phyloP scores from a whole-genome alignment of 2,888 invertebrate genomes.

The Caenorhabditis macrosperma region DNA sequence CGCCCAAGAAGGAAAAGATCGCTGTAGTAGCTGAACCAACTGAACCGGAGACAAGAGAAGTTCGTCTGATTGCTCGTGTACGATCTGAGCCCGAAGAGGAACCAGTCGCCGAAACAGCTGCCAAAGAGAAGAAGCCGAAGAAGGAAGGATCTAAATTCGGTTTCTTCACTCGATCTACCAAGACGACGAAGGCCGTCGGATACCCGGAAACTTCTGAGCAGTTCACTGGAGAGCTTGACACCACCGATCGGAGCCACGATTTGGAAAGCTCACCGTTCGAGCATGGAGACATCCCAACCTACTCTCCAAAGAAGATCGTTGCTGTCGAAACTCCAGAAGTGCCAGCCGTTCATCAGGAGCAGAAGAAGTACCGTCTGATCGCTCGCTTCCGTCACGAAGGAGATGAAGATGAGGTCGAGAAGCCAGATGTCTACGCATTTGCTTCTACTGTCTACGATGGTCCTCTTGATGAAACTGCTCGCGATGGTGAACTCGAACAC shows the following conservation, averaged over 20 bases:
- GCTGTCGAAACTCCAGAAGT: not conserved
- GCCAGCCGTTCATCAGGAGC: conserved; percentile 1
- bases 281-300: conserved; percentile 34
- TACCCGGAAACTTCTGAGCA: conserved; percentile 41
- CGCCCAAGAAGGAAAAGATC: conserved; percentile 27
- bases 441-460: conserved; percentile 58
- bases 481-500: conserved; percentile 37
- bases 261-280: conserved; percentile 31
- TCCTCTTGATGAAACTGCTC: conserved; percentile 37
- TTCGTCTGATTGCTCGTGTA: conserved; percentile 41
- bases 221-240: conserved; percentile 49
- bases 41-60: conserved; percentile 29
- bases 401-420: conserved; percentile 61
- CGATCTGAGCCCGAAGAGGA: conserved; percentile 21
- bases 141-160: conserved; percentile 34
- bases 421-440: conserved; percentile 52
- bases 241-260: conserved; percentile 26
- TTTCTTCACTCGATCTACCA: conserved; percentile 20
- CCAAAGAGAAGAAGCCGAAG: conserved; percentile 35
- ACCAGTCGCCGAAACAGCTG: not conserved
- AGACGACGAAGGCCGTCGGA: conserved; percentile 12
- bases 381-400: conserved; percentile 60
- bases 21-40: not conserved
- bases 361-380: conserved; percentile 33
- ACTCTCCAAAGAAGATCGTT: conserved; percentile 17